Conservation (phyloP, 2,888 invertebrate genomes). For the Heteromyza rotundicornis region DNA sequence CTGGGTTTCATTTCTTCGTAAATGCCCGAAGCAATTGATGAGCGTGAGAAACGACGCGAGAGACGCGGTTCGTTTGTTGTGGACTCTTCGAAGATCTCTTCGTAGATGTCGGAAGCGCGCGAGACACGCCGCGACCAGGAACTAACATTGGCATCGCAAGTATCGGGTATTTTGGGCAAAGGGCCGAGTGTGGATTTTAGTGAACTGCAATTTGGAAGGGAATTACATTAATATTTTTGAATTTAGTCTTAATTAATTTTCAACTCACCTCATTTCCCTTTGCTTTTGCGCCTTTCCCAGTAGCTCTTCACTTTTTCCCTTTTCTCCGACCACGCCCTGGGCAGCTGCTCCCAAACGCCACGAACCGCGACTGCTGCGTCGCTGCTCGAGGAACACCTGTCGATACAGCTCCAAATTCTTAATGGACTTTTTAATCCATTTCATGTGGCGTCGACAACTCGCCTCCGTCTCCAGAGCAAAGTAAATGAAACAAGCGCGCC, state of each 20-base stretch:
- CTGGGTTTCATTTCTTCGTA: slow-evolving; percentile 62
- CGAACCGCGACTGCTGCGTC: slow-evolving; percentile 49
- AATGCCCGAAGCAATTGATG: slow-evolving; percentile 60
- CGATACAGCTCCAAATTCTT: slow-evolving; percentile 60
- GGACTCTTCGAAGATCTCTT: slow-evolving; percentile 57
- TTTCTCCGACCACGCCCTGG: background rate
- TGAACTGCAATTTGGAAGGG: slow-evolving; percentile 16
- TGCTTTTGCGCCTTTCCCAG: slow-evolving; percentile 6
- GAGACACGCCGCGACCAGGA: slow-evolving; percentile 48
- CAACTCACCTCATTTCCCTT: slow-evolving; percentile 27
- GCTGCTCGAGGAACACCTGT: slow-evolving; percentile 58
- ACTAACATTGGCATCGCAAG: slow-evolving; percentile 37
- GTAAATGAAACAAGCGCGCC: slow-evolving; percentile 60
- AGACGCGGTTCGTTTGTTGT: slow-evolving; percentile 29
- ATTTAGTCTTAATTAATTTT: background rate
- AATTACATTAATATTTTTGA: background rate
- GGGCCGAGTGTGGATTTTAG: slow-evolving; percentile 54
- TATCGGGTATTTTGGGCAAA: slow-evolving; percentile 56
- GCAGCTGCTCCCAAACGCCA: slow-evolving; percentile 18
- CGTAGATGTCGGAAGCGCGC: slow-evolving; percentile 60
- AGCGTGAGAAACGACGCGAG: slow-evolving; percentile 48
- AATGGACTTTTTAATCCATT: slow-evolving; percentile 62
- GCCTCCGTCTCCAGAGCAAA: slow-evolving; percentile 59
- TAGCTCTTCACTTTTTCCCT: background rate
- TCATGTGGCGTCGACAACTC: slow-evolving; percentile 59